Conservation (phyloP, 2,113 vertebrate genomes). For the Solea solea region DNA sequence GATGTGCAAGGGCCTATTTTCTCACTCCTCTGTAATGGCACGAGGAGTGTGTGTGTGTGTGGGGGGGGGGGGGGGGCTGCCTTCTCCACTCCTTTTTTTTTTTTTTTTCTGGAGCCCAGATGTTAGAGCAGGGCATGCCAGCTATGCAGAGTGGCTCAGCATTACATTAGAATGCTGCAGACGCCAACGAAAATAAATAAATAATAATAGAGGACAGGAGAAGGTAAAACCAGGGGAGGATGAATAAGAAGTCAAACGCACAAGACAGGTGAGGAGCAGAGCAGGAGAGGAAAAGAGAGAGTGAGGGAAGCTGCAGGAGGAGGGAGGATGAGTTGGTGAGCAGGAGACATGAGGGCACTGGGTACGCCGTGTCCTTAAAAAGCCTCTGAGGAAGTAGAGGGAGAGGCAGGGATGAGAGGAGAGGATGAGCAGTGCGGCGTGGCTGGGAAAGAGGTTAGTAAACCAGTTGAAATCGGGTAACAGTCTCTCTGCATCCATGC, state of each 20-base stretch:
- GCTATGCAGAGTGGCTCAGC: slow-evolving; percentile 38
- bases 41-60: too few species aligned
- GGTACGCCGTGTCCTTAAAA: slow-evolving; percentile 72
- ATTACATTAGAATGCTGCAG: slow-evolving; percentile 38
- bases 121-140: slow-evolving; percentile 32
- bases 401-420: slow-evolving; percentile 53
- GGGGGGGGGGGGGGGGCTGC: slow-evolving; percentile 29
- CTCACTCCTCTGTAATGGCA: slow-evolving; percentile 40
- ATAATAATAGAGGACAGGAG: background rate
- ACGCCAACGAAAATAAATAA: slow-evolving; percentile 29
- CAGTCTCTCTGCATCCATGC: slow-evolving; percentile 50
- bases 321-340: slow-evolving; percentile 11
- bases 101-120: slow-evolving; percentile 57
- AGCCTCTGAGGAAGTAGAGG: slow-evolving; percentile 61
- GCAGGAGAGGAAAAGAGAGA: slow-evolving; percentile 8
- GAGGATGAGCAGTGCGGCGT: slow-evolving; percentile 71
- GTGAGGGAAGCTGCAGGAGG: background rate
- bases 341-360: slow-evolving; percentile 45
- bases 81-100: slow-evolving; percentile 30
- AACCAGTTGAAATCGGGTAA: slow-evolving; percentile 76
- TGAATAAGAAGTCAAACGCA: background rate
- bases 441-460: slow-evolving; percentile 78
- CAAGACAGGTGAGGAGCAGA: background rate
- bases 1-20: slow-evolving; percentile 53
- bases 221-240: background rate